Evolutionary conservation across 2,113 vertebrate species (phyloP), one percentile per base, ranked within the genome.

Genomic region (Pseudorasbora parva): DNA sequence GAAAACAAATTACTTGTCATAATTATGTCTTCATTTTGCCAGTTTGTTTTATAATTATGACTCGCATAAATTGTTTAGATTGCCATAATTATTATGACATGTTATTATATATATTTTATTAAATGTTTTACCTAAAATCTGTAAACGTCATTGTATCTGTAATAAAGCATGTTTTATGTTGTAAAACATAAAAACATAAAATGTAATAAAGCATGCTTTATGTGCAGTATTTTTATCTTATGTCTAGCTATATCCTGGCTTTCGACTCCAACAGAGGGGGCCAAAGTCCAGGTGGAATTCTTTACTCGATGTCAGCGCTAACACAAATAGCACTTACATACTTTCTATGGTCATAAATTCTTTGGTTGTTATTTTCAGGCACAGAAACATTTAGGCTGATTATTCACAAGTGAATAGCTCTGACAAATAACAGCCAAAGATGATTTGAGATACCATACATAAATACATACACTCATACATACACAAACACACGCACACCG

Each of bases 291-390:
- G 37, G 11, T 60, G 30, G 75, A 56, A 19, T 49, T 54, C 73
- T 33, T 54, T 8, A 21, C 8, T 30, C 6, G 19, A 57, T 62
- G 57, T 71, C 17, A 56, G 33, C 41, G 23, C 45, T 12, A 1
- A 59, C 74, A 64, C 73, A 71, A 60, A 30, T 30, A 77, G 68
- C 59, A 45, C 62, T 83, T 77, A 37, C 54, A 54, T 51, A 62
- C 66, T 47, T 62, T 64, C 49, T 14, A 19, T 33, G 59, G 37
- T 75, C 85, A 23, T 56, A 79, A 83, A 83, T 82, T 41, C 73
- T 27, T 73, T 33, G 69, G 49, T 43, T 77, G 27, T 37, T 82
- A 80, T 66, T 86, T 83, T 80, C 60, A 80, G 59, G 23, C 77
- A 15, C 37, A 10, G 41, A 64, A 79, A 27, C 57, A 27, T 59